Conservation (phyloP, 2,113 vertebrate species). For the Leucosticte australis region DNA sequence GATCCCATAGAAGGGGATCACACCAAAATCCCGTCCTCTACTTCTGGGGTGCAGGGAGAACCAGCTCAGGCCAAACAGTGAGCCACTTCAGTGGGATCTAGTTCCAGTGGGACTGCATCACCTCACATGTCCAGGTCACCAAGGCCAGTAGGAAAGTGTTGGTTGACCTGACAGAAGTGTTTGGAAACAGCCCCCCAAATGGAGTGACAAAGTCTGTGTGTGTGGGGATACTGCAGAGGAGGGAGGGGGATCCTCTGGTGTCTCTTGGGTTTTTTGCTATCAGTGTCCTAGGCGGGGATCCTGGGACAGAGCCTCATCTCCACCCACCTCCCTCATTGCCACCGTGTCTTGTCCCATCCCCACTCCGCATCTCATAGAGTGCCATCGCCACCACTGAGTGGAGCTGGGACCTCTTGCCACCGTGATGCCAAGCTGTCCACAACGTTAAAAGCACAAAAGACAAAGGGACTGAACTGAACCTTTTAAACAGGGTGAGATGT, state of each 20-base stretch:
- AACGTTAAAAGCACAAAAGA: conserved; percentile 61
- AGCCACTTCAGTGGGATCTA: conserved; percentile 38
- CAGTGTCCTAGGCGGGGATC: background rate
- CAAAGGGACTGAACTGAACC: conserved; percentile 44
- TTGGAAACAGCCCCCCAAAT: background rate
- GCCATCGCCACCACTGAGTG: background rate
- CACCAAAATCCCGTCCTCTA: background rate
- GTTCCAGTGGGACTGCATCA: background rate
- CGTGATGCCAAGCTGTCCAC: background rate
- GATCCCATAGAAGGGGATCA: conserved; percentile 16
- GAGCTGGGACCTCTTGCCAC: background rate
- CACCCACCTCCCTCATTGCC: background rate
- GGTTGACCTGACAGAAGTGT: background rate
- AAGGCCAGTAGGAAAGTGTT: conserved; percentile 7
- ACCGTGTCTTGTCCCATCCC: background rate
- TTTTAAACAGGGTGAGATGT: conserved; percentile 65
- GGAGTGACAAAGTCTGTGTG: background rate
- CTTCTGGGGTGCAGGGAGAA: background rate
- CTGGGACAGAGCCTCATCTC: background rate
- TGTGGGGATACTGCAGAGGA: background rate
- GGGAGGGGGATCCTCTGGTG: background rate
- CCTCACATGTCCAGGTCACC: background rate
- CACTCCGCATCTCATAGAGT: background rate
- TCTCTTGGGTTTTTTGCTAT: background rate
- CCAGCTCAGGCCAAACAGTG: conserved; percentile 34